Conservation (phyloP, 1,140 invertebrate species). For the Penaeus japonicus region DNA sequence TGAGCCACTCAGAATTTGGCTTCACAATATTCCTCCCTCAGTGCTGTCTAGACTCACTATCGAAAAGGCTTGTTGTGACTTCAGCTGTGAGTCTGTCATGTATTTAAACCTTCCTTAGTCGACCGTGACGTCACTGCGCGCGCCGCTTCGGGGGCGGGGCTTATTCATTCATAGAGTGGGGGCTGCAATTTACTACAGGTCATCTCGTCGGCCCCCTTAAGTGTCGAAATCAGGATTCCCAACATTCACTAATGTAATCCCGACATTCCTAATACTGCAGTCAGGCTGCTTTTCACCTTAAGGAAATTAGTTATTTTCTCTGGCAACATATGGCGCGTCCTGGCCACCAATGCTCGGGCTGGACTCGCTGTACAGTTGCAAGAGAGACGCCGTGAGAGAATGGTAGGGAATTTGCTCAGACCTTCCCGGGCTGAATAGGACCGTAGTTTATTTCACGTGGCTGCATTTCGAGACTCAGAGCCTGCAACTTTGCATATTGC, state of each 20-base stretch:
- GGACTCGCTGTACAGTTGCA: background rate
- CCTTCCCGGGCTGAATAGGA: too few relatives aligned
- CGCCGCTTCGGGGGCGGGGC: background rate
- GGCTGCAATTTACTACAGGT: conserved; percentile 3
- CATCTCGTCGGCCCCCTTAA: background rate
- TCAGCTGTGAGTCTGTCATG: background rate
- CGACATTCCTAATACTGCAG: conserved; percentile 11
- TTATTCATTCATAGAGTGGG: conserved; percentile 7
- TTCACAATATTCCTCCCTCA: conserved; percentile 23
- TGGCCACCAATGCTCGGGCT: background rate
- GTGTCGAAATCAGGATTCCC: background rate
- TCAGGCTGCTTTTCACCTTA: background rate
- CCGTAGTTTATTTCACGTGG: background rate
- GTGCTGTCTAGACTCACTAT: conserved; percentile 18
- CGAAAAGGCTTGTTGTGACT: conserved; percentile 27
- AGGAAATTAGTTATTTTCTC: background rate
- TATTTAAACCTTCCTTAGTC: background rate
- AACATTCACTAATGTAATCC: conserved; percentile 7
- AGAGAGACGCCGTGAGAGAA: background rate
- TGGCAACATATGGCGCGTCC: conserved; percentile 16
- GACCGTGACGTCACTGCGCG: background rate
- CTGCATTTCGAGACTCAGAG: background rate
- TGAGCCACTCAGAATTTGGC: conserved; percentile 20
- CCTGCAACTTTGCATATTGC: too few relatives aligned
- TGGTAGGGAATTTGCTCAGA: background rate